phyloP scores from a whole-genome alignment of 2,113 vertebrate genomes.

The Dromaius novaehollandiae region DNA sequence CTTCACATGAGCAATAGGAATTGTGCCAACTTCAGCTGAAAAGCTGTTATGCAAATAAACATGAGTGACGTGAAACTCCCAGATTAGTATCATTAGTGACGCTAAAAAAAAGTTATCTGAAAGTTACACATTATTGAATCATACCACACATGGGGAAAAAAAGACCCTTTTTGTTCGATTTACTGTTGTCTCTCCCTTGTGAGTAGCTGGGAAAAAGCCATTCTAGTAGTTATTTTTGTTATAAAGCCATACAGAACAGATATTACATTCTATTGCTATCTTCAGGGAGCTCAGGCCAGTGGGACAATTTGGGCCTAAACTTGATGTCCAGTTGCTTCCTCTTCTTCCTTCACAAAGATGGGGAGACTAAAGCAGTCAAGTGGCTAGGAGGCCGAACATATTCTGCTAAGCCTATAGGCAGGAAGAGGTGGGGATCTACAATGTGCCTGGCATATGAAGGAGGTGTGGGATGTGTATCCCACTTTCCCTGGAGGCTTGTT shows the following conservation, averaged over 20 bases:
- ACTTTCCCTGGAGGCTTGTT: neutral
- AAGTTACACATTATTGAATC: neutral
- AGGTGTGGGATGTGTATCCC: rapidly evolving
- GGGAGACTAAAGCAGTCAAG: neutral
- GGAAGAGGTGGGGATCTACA: neutral
- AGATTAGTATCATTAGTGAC: neutral
- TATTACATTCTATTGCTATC: neutral
- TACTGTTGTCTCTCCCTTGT: neutral
- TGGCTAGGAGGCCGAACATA: neutral
- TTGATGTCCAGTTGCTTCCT: neutral
- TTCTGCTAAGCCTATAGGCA: neutral
- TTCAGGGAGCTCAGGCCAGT: neutral
- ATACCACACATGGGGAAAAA: neutral
- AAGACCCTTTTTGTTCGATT: neutral
- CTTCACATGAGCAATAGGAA: neutral
- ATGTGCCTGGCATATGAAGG: neutral
- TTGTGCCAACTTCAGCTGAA: neutral
- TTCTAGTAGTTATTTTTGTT: neutral
- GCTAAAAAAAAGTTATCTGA: neutral
- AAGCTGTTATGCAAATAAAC: neutral
- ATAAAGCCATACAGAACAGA: neutral
- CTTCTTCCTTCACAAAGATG: neutral
- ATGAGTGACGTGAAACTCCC: neutral
- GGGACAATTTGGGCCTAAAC: neutral
- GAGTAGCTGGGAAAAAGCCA: neutral